Evolutionary conservation across 2,888 invertebrate genomes (phyloP).

Genomic region (Lepidonotus clava): DNA sequence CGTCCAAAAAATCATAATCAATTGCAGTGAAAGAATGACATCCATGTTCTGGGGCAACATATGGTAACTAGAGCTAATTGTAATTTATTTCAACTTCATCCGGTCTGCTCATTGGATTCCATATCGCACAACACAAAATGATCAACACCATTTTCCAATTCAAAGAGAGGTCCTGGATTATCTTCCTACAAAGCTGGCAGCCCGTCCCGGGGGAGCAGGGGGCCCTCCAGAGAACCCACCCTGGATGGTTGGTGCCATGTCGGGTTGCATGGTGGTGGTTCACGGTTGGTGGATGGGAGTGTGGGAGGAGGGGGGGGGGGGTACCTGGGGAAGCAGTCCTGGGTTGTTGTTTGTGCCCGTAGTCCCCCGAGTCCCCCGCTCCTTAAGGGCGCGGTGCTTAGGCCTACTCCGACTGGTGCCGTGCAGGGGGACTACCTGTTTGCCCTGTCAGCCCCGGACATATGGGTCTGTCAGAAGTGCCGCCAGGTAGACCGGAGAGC

Average conservation of each 20-base stretch:
- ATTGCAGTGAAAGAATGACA: too few relatives aligned
- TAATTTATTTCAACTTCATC: too few relatives aligned
- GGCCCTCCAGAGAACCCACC: not conserved
- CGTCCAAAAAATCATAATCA: too few relatives aligned
- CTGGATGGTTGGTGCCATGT: not conserved
- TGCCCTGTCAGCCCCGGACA: constrained; percentile 40
- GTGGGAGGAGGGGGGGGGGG: not conserved
- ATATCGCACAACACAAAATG: too few relatives aligned
- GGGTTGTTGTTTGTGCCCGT: not conserved
- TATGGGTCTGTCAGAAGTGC: constrained; percentile 34
- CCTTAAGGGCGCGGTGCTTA: constrained; percentile 43
- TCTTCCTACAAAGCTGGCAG: too few relatives aligned
- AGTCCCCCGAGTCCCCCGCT: not conserved
- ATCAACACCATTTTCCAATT: too few relatives aligned
- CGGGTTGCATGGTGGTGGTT: not conserved
- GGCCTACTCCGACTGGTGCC: constrained; percentile 35
- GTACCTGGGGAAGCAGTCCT: not conserved
- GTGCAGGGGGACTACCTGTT: constrained; percentile 35
- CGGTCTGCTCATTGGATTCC: too few relatives aligned
- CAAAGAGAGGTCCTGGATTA: too few relatives aligned
- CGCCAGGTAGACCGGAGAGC: constrained; percentile 40
- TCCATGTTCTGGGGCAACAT: too few relatives aligned
- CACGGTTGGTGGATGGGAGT: not conserved
- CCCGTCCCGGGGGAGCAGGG: too few relatives aligned
- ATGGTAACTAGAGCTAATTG: too few relatives aligned